phyloP scores from a whole-genome alignment of 2,797 vertebrate species.

The Taeniopygia guttata region DNA sequence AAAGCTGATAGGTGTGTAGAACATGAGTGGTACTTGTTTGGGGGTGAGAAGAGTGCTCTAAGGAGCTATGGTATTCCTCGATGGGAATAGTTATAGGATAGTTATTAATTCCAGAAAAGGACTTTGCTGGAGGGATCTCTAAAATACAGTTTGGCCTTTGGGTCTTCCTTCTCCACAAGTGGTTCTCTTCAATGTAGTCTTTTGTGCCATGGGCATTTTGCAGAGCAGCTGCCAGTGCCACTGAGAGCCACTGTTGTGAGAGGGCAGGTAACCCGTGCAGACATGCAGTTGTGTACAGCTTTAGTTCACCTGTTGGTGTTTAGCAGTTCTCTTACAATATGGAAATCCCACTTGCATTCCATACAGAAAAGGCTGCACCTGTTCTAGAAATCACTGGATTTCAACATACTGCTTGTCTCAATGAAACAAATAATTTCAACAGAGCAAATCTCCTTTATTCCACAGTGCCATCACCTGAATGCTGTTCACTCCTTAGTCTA shows the following conservation, averaged over 20 bases:
- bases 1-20: neutral
- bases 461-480: neutral
- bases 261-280: neutral
- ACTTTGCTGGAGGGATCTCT: neutral
- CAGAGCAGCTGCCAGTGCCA: neutral
- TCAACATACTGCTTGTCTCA: neutral
- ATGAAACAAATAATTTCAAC: neutral
- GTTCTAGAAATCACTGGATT: neutral
- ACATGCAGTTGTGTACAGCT: neutral
- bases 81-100: neutral
- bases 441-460: neutral
- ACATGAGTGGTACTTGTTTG: neutral
- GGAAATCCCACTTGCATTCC: neutral
- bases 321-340: neutral
- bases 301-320: neutral
- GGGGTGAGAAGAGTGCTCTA: accelerated
- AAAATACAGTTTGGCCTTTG: neutral
- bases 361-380: neutral
- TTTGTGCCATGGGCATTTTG: accelerated
- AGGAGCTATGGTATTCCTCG: neutral
- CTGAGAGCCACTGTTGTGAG: neutral
- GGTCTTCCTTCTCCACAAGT: neutral
- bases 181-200: neutral
- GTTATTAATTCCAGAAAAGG: neutral
- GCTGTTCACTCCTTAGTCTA: neutral